Base-by-base conservation (phyloP, 2,113 vertebrate genomes). In the Mellivora capensis region DNA sequence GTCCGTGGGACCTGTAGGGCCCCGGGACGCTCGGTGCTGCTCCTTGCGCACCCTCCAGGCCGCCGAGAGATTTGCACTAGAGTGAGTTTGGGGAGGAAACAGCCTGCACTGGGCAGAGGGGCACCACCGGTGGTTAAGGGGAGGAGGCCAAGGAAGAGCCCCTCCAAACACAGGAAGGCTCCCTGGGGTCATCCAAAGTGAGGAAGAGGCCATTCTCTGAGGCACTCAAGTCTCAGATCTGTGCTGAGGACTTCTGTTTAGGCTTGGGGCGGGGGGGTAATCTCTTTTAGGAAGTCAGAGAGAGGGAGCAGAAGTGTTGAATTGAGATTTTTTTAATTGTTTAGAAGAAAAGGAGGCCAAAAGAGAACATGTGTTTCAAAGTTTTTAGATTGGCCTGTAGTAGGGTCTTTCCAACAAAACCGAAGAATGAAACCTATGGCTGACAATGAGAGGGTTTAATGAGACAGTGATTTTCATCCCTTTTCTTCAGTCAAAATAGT, bases 11-110 rank as follows among this genome's bases (percentile, higher is more conserved):
- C 9, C 69, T 13, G 59, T 37, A 4, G 37, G 37, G 15, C 57
- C 10, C 3, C 23, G 29, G 76, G 37, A 54, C 31, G 57, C 69
- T 2, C 17, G 0, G 17, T 13, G 82, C n/a, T 1, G 23, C 90
- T 18, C 27, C 8, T 2, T 77, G 18, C 13, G 37, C 91, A 64
- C 77, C 79, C 49, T 47, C 4, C n/a, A 23, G 87, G 83, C 47
- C 25, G 12, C 3, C 0, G 52, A 14, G 31, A 20, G 39, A 17
- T 4, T 9, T 3, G 3, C 23, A 5, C n/a, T 49, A 4, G 4
- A 54, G 80, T 6, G 1, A 23, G 31, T 18, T 20, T 4, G n/a
- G 57, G 31, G 52, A 13, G 27, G 3, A 17, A 42, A 34, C 13
- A 15, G 13, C 90, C 47, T 3, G 72, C 4, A 4, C 61, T 0